Evolutionary conservation across 30 jellyfish, hydroid and myxozoan species (phyloP), one percentile per base, ranked within the genome.

Genomic region (Morbakka virulenta): DNA sequence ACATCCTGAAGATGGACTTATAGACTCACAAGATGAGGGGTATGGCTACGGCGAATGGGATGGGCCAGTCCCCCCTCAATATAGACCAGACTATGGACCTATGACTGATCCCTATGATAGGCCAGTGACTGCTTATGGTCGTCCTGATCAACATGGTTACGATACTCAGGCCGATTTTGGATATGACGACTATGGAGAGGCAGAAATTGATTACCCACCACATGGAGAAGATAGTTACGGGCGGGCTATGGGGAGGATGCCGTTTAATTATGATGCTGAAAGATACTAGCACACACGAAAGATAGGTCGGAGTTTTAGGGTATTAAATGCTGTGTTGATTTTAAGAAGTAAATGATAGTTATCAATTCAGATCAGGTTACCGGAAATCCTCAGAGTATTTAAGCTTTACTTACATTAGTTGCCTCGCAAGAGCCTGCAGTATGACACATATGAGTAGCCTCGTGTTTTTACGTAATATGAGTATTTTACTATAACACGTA

Each of bases 1-100:
- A 1, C 85, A 88, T 64, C 97, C 97, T 12, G 97, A 88, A 62
- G 97, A 89, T 73, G 62, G 72, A 66, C 67, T 82, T 22, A 63
- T 67, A 36, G 94, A 84, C n/a, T 70, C 87, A 17, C 28, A 23
- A 20, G 94, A 82, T 6, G 94, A 74, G 0, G 94, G 72, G 21
- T 82, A 70, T 32, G 85, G 85, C 11, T 82, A 82, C 35, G 75
- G 81, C 2, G 2, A 77, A 22, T 82, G 94, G 94, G 94, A 72
- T 35, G 87, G 94, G 52, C 80, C 73, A 77, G 50, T 78, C 67
- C 80, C 65, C 57, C 89, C 89, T 33, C 75, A 61, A 25, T 82
- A 70, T 31, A 82, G 64, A 14, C 76, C 32, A 11, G 94, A 78
- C 27, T 72, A 62, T 28, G 65, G 72, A n/a, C 24, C 23, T 9